Percentiles rank a stretch among this genome's conserved stretches.
phyloP scores from a whole-genome alignment of 1,140 invertebrate genomes.

The Acarapis woodi region DNA sequence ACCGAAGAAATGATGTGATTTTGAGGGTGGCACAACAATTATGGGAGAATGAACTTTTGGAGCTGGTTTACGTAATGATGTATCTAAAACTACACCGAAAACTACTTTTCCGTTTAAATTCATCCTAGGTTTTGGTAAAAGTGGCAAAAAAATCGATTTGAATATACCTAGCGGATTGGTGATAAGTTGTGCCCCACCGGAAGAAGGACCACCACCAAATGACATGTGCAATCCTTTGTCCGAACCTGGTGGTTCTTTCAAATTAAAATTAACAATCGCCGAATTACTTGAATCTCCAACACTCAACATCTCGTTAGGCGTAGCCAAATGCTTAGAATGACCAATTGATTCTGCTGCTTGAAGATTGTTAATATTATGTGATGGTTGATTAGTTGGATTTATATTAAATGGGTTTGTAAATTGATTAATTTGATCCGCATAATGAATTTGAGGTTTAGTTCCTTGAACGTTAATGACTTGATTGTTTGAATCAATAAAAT shows the following conservation, averaged over 20 bases:
- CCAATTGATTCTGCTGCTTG: not conserved
- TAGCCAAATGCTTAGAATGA: not conserved
- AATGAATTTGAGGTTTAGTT: too few relatives aligned
- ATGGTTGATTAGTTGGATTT: too few relatives aligned
- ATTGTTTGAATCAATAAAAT: too few relatives aligned
- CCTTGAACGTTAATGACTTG: too few relatives aligned
- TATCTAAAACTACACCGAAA: slow-evolving; percentile 14
- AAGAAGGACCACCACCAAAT: slow-evolving; percentile 10
- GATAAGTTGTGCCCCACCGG: slow-evolving; percentile 9
- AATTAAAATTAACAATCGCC: not conserved
- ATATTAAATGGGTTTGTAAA: too few relatives aligned
- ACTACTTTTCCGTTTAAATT: slow-evolving; percentile 15
- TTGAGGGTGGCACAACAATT: too few relatives aligned
- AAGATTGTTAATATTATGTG: too few relatives aligned
- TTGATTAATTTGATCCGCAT: too few relatives aligned
- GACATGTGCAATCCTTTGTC: slow-evolving; percentile 3
- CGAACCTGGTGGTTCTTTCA: not conserved
- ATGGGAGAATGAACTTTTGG: too few relatives aligned
- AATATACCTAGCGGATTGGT: slow-evolving; percentile 12
- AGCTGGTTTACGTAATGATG: too few relatives aligned
- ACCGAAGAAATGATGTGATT: too few relatives aligned
- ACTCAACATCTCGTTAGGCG: not conserved
- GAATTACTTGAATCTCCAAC: not conserved
- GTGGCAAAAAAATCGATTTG: slow-evolving; percentile 13
- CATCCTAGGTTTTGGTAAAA: slow-evolving; percentile 13